These are phyloP conservation scores for Centropristis striata DNA, from an alignment of 2,113 vertebrate species.

Conservation along the genomic window DNA sequence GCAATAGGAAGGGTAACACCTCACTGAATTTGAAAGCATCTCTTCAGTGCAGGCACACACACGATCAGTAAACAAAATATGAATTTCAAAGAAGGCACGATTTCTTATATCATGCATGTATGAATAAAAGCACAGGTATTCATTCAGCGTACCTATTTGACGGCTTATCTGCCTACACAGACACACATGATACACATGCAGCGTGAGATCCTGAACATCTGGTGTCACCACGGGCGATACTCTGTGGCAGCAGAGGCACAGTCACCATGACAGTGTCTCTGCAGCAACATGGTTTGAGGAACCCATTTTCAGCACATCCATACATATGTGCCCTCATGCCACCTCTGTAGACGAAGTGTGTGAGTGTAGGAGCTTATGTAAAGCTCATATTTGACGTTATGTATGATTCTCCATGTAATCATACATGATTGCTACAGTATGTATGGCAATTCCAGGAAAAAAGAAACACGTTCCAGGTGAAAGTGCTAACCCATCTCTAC, in stretches of 20 bases:
- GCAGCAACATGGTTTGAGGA: conserved; percentile 46
- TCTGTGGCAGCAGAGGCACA: conserved; percentile 44
- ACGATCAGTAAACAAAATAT: background rate
- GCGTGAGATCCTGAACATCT: conserved; percentile 63
- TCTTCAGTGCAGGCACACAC: background rate
- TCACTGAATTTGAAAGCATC: conserved; percentile 41
- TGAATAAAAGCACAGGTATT: background rate
- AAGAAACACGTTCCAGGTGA: background rate
- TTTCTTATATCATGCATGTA: conserved; percentile 6
- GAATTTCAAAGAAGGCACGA: too few relatives aligned
- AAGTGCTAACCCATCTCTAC: background rate
- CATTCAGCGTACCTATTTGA: background rate
- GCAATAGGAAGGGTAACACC: conserved; percentile 30
- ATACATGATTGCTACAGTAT: background rate
- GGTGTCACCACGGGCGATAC: conserved; percentile 55
- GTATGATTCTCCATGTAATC: conserved; percentile 3
- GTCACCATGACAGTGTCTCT: conserved; percentile 51
- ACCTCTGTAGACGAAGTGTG: conserved; percentile 14
- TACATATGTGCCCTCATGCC: conserved; percentile 24
- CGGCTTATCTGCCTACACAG: background rate
- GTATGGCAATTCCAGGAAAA: background rate
- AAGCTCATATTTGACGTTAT: background rate
- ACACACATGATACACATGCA: conserved; percentile 28
- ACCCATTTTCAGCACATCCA: conserved; percentile 12
- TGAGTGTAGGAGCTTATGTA: background rate